Evolutionary conservation across 2,797 vertebrate species (phyloP).

Genomic region (Phrynocephalus vlangalii): DNA sequence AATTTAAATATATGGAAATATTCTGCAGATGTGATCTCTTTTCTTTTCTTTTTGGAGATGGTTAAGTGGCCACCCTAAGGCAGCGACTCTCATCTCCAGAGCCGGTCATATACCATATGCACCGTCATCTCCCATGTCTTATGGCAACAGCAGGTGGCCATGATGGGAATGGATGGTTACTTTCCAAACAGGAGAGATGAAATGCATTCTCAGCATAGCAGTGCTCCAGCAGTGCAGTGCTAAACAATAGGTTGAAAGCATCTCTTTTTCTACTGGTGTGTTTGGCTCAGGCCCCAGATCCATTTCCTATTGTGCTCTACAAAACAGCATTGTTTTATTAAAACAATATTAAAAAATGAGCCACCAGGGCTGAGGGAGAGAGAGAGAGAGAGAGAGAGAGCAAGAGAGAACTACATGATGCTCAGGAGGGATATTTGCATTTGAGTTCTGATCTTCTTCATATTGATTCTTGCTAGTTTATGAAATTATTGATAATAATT

Average conservation of each 20-base stretch:
- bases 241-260: slow-evolving; percentile 11
- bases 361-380: slow-evolving; percentile 17
- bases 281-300: neutral
- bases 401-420: neutral
- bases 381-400: neutral
- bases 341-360: slow-evolving; percentile 33
- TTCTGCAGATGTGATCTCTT: neutral
- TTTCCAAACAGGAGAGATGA: slow-evolving; percentile 9
- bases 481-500: neutral
- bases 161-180: slow-evolving; percentile 11
- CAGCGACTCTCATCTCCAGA: neutral
- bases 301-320: slow-evolving; percentile 28
- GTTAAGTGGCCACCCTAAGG: neutral
- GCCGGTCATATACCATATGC: neutral
- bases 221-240: neutral
- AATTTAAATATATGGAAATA: neutral
- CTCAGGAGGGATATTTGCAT: slow-evolving; percentile 16
- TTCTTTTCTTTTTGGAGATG: neutral
- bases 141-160: neutral
- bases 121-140: slow-evolving; percentile 10
- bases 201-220: neutral
- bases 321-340: slow-evolving; percentile 45
- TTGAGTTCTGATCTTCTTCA: slow-evolving; percentile 30
- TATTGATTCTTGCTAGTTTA: slow-evolving; percentile 29
- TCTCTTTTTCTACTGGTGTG: neutral